Evolutionary conservation across 92 coral and sea anemone species (phyloP).

Genomic region (Paragorgia papillata): DNA sequence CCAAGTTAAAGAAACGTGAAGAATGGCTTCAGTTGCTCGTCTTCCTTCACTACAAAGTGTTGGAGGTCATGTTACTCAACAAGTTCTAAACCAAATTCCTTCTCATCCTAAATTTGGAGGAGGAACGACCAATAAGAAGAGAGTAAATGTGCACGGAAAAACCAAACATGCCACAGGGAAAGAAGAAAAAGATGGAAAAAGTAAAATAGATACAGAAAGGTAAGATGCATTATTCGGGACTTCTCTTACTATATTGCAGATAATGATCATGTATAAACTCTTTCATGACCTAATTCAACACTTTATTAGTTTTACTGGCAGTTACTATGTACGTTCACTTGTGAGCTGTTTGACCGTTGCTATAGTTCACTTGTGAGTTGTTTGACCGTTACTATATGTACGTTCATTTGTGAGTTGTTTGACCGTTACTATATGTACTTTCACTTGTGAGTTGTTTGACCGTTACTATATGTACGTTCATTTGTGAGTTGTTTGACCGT

Average conservation of each 20-base stretch:
- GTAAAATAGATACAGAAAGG: conserved; percentile 95
- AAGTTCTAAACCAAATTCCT: conserved; percentile 84
- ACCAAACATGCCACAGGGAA: conserved; percentile 21
- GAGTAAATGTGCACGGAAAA: conserved; percentile 71
- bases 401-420: too few relatives aligned
- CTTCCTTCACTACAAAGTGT: conserved; percentile 82
- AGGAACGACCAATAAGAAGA: conserved; percentile 1
- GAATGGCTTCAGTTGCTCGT: conserved; percentile 79
- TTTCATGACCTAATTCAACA: not conserved
- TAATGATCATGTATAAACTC: too few relatives aligned
- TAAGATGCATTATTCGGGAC: conserved; percentile 11
- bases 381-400: too few relatives aligned
- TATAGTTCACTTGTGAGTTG: too few relatives aligned
- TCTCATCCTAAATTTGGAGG: conserved; percentile 69
- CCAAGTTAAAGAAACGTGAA: not conserved
- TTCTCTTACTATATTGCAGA: too few relatives aligned
- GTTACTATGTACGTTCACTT: too few relatives aligned
- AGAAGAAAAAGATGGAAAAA: conserved; percentile 31
- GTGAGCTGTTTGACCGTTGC: too few relatives aligned
- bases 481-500: too few relatives aligned
- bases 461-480: too few relatives aligned
- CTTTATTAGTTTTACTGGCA: too few relatives aligned
- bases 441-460: too few relatives aligned
- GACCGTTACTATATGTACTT: too few relatives aligned
- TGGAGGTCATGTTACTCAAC: conserved; percentile 99